These are phyloP conservation scores for Abramis brama DNA, from an alignment of 2,113 vertebrate species.

Conservation along the genomic window DNA sequence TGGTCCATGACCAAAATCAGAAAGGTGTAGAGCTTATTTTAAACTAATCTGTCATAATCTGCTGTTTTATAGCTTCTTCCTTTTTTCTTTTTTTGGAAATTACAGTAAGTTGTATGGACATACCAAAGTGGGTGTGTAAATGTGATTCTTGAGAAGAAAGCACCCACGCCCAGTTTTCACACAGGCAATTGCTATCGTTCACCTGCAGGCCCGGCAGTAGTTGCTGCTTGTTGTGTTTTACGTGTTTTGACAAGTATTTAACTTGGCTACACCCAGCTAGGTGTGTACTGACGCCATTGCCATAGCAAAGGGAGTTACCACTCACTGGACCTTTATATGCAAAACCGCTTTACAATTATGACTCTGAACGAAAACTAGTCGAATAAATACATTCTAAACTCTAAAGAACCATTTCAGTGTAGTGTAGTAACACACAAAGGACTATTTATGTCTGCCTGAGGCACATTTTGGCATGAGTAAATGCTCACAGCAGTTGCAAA, in stretches of 20 bases:
- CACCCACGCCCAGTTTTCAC: slow-evolving; percentile 26
- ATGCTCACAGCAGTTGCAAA: neutral
- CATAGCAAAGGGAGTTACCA: neutral
- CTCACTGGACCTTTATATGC: neutral
- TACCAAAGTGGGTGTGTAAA: slow-evolving; percentile 29
- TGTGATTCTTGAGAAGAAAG: slow-evolving; percentile 40
- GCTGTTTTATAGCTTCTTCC: neutral
- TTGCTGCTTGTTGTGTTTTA: slow-evolving; percentile 34
- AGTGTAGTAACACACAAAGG: neutral
- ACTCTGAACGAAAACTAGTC: neutral
- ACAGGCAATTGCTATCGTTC: slow-evolving; percentile 13
- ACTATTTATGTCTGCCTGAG: neutral
- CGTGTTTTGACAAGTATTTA: slow-evolving; percentile 39
- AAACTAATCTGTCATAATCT: neutral
- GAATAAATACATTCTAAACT: neutral
- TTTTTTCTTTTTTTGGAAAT: neutral
- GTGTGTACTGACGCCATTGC: slow-evolving; percentile 2
- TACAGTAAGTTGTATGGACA: neutral
- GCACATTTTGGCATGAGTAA: neutral
- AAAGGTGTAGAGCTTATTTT: neutral
- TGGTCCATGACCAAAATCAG: neutral
- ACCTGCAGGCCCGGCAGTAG: slow-evolving; percentile 45
- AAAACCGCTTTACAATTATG: neutral
- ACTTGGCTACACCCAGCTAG: slow-evolving; percentile 21
- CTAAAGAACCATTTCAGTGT: slow-evolving; percentile 7